phyloP scores from a whole-genome alignment of 2,797 vertebrate species.

The Malacoraja senta region DNA sequence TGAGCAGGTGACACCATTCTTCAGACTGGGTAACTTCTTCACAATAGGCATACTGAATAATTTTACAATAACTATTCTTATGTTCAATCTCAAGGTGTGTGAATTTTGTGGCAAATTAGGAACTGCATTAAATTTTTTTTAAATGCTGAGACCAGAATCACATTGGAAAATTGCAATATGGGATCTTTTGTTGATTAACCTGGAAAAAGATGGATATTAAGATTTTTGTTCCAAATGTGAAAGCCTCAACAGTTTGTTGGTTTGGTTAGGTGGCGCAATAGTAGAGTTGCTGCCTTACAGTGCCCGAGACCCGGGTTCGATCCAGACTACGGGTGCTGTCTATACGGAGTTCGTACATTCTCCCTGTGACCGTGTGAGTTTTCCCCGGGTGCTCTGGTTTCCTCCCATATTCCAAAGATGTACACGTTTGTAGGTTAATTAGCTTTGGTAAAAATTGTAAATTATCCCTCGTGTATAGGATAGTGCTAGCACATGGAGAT shows the following conservation, averaged over 20 bases:
- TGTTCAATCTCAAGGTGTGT: background rate
- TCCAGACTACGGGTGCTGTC: no score
- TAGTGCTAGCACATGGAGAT: no score
- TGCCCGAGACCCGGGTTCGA: no score
- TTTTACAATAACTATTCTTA: background rate
- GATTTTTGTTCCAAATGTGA: background rate
- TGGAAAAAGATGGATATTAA: background rate
- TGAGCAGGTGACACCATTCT: background rate
- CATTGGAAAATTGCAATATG: background rate
- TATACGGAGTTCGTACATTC: no score
- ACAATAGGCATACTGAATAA: background rate
- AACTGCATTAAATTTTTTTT: background rate
- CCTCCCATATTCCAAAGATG: no score
- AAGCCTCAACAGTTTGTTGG: background rate
- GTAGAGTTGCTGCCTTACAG: background rate
- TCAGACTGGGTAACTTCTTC: no score
- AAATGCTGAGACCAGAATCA: background rate
- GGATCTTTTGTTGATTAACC: background rate
- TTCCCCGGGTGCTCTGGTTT: no score
- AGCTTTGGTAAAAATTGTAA: no score
- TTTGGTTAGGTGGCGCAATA: background rate
- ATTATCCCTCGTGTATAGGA: no score
- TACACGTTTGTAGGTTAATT: no score
- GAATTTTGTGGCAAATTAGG: background rate
- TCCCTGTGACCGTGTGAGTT: no score